Percentiles rank a stretch among this genome's conserved stretches.
Evolutionary conservation across 1,140 invertebrate genomes (phyloP).

Genomic region (Oryzaephilus surinamensis): DNA sequence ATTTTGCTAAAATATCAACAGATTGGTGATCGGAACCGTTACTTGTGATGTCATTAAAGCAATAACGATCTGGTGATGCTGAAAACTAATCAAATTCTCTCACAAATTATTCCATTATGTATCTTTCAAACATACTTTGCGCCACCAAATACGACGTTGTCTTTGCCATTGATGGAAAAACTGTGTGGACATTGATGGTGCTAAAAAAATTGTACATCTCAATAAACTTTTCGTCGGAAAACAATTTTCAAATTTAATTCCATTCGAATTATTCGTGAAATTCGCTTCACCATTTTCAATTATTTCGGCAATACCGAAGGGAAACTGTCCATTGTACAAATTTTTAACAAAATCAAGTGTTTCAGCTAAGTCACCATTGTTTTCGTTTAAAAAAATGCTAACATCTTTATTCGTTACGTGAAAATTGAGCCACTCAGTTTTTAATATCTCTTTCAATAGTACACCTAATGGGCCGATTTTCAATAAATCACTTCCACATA

Average conservation of each 20-base stretch:
- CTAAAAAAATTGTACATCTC: constrained; percentile 32
- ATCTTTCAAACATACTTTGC: constrained; percentile 43
- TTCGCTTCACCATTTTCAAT: constrained; percentile 10
- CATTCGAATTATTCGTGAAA: constrained; percentile 13
- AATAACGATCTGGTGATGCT: constrained; percentile 51
- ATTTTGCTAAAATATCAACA: constrained; percentile 45
- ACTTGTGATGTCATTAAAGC: constrained; percentile 42
- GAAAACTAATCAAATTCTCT: constrained; percentile 41
- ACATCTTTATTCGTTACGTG: constrained; percentile 42
- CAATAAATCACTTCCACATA: constrained; percentile 32
- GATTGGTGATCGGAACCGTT: constrained; percentile 24
- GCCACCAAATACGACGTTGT: constrained; percentile 72
- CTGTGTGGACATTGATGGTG: constrained; percentile 37
- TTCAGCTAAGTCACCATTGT: constrained; percentile 19
- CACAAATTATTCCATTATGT: neutral
- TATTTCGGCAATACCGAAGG: constrained; percentile 45
- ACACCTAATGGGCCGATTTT: constrained; percentile 42
- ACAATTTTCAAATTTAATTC: constrained; percentile 14
- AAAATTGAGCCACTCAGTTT: constrained; percentile 45
- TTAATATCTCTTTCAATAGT: constrained; percentile 43
- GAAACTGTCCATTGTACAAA: constrained; percentile 31
- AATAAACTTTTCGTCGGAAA: constrained; percentile 19
- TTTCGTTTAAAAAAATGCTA: constrained; percentile 39
- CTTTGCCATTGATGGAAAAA: constrained; percentile 60
- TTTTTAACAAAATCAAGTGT: constrained; percentile 33